phyloP scores from a whole-genome alignment of 1,140 invertebrate genomes.

The Sarcophaga peregrina region DNA sequence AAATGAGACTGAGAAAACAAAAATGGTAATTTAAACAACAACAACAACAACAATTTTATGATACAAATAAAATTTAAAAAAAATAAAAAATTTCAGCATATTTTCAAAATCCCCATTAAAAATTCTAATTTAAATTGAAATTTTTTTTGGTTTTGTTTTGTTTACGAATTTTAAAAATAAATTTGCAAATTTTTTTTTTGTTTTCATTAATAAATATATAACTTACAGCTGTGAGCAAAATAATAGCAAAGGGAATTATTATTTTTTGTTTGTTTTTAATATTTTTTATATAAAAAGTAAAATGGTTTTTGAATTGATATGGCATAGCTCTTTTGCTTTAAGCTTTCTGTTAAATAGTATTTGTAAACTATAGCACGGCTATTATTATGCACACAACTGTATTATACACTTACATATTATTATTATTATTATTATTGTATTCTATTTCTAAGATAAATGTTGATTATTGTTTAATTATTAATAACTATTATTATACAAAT shows the following conservation, averaged over 20 bases:
- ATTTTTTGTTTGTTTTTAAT: too few relatives aligned
- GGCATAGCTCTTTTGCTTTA: neutral
- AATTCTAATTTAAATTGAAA: too few relatives aligned
- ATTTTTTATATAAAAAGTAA: neutral
- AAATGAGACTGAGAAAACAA: neutral
- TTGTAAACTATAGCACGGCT: constrained; percentile 1
- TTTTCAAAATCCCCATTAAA: neutral
- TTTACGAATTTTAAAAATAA: too few relatives aligned
- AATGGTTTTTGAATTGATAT: neutral
- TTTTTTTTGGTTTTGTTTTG: neutral
- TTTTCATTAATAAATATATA: neutral
- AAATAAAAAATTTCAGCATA: neutral
- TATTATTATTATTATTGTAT: neutral
- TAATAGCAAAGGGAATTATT: neutral
- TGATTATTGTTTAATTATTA: constrained; percentile 19
- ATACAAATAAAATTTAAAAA: too few relatives aligned
- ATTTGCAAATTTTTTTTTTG: too few relatives aligned
- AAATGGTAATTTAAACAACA: neutral
- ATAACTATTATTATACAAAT: too few relatives aligned
- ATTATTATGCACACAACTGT: constrained; percentile 21
- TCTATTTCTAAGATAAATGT: constrained; percentile 8
- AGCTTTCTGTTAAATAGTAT: neutral
- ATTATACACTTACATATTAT: neutral
- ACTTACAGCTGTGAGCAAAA: constrained; percentile 11
- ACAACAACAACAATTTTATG: too few relatives aligned